phyloP scores from a whole-genome alignment of 2,113 vertebrate species.

The Thamnophis sirtalis region DNA sequence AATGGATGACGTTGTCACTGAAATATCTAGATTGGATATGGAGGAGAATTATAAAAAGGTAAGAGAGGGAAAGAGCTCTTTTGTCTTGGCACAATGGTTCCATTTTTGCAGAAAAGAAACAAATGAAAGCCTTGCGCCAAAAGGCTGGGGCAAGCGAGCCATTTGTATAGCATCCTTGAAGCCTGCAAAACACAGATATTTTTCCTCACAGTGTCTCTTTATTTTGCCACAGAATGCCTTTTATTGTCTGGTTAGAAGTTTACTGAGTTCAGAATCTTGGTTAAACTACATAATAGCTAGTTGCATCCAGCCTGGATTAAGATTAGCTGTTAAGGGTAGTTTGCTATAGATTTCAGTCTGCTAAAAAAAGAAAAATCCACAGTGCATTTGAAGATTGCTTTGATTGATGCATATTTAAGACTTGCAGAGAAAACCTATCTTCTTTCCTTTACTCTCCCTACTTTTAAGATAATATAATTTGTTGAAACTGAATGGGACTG shows the following conservation, averaged over 20 bases:
- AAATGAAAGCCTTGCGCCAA: slow-evolving; percentile 25
- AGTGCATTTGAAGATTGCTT: not conserved
- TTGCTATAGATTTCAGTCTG: fast-evolving
- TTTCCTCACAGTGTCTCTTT: not conserved
- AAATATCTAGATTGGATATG: slow-evolving; percentile 70
- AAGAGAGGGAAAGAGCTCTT: slow-evolving; percentile 63
- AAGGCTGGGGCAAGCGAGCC: not conserved
- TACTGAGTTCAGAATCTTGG: not conserved
- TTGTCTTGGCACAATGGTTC: slow-evolving; percentile 45
- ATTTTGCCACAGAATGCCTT: not conserved
- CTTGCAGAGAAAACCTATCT: not conserved
- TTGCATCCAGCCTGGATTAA: not conserved
- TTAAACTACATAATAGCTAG: not conserved
- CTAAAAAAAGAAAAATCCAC: not conserved
- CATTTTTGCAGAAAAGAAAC: slow-evolving; percentile 46
- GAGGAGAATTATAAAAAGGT: slow-evolving; percentile 89
- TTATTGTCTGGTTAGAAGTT: fast-evolving
- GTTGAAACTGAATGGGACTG: not conserved
- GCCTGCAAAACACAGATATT: slow-evolving; percentile 28
- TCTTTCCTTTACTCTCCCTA: slow-evolving; percentile 10
- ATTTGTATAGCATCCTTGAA: slow-evolving; percentile 19
- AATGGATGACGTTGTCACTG: slow-evolving; percentile 79
- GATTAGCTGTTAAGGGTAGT: fast-evolving
- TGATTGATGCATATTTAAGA: fast-evolving
- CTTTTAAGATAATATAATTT: not conserved